These are phyloP conservation scores for Drosophila leonis DNA, from an alignment of 2,888 invertebrate genomes.

Conservation along the genomic window DNA sequence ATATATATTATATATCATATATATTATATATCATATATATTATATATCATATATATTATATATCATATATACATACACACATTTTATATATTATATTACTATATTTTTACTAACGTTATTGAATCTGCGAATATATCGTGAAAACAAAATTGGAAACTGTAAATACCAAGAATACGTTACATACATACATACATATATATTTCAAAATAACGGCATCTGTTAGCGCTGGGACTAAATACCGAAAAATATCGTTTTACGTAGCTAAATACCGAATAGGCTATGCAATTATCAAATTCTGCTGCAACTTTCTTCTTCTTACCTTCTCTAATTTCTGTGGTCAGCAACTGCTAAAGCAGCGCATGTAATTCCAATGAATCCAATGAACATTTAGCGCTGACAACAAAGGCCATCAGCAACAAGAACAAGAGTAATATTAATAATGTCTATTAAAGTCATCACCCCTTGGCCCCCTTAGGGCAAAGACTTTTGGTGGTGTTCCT, in stretches of 20 bases:
- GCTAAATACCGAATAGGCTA: background rate
- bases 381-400: constrained; percentile 10
- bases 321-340: background rate
- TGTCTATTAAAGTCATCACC: constrained; percentile 41
- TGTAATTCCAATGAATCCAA: constrained; percentile 7
- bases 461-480: background rate
- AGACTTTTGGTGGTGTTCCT: constrained; percentile 16
- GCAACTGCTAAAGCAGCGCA: constrained; percentile 2
- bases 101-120: background rate
- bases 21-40: no score
- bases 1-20: no score
- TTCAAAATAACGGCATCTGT: constrained; percentile 7
- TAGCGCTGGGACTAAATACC: background rate
- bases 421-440: constrained; percentile 15
- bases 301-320: background rate
- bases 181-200: background rate
- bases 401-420: background rate
- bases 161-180: constrained; percentile 1
- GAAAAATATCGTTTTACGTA: background rate
- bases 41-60: no score
- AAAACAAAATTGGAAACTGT: background rate
- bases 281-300: background rate
- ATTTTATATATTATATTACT: no score
- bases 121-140: background rate
- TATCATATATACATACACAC: no score